phyloP scores from a whole-genome alignment of 2,797 vertebrate species.

The Micromesistius poutassou region DNA sequence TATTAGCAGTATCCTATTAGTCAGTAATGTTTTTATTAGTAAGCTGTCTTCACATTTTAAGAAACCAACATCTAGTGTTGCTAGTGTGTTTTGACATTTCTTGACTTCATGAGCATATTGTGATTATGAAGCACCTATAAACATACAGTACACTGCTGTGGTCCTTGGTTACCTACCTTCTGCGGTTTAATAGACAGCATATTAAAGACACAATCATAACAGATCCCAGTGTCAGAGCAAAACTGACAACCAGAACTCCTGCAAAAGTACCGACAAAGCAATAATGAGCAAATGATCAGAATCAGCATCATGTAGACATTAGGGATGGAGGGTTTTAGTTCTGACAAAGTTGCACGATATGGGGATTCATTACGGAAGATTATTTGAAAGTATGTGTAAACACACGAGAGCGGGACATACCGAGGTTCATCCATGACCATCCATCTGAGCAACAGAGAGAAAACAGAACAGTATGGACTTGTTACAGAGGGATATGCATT shows the following conservation, averaged over 20 bases:
- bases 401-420: slow-evolving; percentile 57
- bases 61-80: background rate
- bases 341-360: background rate
- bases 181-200: slow-evolving; percentile 75
- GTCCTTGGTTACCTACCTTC: slow-evolving; percentile 71
- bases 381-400: slow-evolving; percentile 14
- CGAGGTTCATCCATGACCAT: slow-evolving; percentile 66
- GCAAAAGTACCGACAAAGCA: slow-evolving; percentile 6
- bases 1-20: too few relatives aligned
- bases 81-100: background rate
- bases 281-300: background rate
- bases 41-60: background rate
- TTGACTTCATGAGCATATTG: background rate
- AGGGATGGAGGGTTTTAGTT: background rate
- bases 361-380: background rate
- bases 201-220: slow-evolving; percentile 65
- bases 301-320: background rate
- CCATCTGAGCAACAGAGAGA: slow-evolving; percentile 56
- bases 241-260: slow-evolving; percentile 78
- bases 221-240: slow-evolving; percentile 72
- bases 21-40: background rate
- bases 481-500: background rate
- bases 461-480: slow-evolving; percentile 14
- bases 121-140: background rate
- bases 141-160: background rate